A percentile compares a stretch with the other conserved stretches of the same genome.
These are phyloP conservation scores for Liposcelis brunnea DNA, from an alignment of 2,888 invertebrate genomes.

Conservation along the genomic window DNA sequence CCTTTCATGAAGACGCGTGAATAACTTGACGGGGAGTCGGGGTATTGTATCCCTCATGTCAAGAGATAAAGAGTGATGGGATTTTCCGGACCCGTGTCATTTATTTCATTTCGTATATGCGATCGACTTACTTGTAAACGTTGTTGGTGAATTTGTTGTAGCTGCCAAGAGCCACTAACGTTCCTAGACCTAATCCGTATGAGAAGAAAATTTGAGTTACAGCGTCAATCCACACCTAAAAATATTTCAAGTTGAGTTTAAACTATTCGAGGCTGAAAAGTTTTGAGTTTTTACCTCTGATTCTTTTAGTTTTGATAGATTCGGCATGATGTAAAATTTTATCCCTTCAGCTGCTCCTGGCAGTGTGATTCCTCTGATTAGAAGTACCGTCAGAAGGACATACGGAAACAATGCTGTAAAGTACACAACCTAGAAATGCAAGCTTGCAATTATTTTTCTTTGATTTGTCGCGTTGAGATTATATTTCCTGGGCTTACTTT, in stretches of 20 bases:
- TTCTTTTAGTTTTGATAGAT: conserved; percentile 72
- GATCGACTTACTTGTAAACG: conserved; percentile 70
- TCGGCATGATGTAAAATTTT: conserved; percentile 81
- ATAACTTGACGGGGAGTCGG: too few relatives aligned
- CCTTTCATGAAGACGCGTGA: background rate
- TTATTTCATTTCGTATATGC: background rate
- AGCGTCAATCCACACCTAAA: conserved; percentile 94
- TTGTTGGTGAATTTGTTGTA: conserved; percentile 98
- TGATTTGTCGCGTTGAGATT: background rate
- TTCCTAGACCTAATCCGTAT: conserved; percentile 90
- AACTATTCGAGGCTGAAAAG: background rate
- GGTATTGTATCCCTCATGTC: too few relatives aligned
- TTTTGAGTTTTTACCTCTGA: conserved; percentile 55
- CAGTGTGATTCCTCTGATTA: conserved; percentile 80
- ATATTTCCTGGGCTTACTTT: conserved; percentile 68
- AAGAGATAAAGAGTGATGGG: too few relatives aligned
- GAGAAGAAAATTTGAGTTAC: conserved; percentile 99
- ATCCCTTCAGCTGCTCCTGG: conserved; percentile 86
- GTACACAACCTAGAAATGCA: conserved; percentile 62
- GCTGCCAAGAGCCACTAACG: conserved; percentile 89
- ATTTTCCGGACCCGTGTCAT: too few relatives aligned
- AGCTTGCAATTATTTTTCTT: background rate
- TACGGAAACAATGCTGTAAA: conserved; percentile 94
- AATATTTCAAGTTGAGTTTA: conserved; percentile 11
- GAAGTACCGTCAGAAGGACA: conserved; percentile 65